A percentile compares a stretch with the other conserved stretches of the same genome.
These are phyloP conservation scores for Thelaira solivaga DNA, from an alignment of 2,888 invertebrate species.

Conservation along the genomic window DNA sequence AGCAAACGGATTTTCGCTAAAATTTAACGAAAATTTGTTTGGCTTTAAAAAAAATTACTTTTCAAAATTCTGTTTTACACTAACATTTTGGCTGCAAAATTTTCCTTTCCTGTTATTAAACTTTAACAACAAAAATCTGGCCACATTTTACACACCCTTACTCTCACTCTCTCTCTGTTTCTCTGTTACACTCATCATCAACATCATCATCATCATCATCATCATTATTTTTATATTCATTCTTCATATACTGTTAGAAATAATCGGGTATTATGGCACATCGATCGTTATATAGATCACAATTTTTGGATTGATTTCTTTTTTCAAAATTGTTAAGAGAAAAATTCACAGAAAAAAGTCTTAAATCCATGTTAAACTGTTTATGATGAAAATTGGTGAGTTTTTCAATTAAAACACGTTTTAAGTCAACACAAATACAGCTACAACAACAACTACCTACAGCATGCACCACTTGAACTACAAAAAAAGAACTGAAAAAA, in stretches of 20 bases:
- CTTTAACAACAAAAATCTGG: background rate
- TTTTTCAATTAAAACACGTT: conserved; percentile 43
- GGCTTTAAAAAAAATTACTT: background rate
- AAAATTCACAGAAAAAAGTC: conserved; percentile 42
- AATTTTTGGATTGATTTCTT: conserved; percentile 60
- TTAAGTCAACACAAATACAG: conserved; percentile 16
- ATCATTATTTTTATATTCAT: background rate
- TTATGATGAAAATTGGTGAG: conserved; percentile 31
- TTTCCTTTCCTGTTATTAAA: background rate
- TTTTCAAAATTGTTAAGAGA: conserved; percentile 54
- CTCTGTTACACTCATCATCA: background rate
- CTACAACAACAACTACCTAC: conserved; percentile 2
- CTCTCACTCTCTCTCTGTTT: background rate
- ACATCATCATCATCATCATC: background rate
- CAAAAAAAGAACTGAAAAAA: conserved; percentile 3
- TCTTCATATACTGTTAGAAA: conserved; percentile 42
- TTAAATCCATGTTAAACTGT: background rate
- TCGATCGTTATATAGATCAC: conserved; percentile 58
- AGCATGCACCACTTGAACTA: background rate
- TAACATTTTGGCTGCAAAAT: conserved; percentile 21
- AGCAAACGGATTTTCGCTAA: conserved; percentile 43
- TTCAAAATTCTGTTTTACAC: conserved; percentile 12
- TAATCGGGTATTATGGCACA: conserved; percentile 56
- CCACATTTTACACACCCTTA: background rate
- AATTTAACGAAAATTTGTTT: conserved; percentile 30